Percentiles rank a stretch among this genome's conserved stretches.
These are phyloP conservation scores for Anthopleura sola DNA, from an alignment of 64 coral and sea anemone genomes.

Conservation along the genomic window DNA sequence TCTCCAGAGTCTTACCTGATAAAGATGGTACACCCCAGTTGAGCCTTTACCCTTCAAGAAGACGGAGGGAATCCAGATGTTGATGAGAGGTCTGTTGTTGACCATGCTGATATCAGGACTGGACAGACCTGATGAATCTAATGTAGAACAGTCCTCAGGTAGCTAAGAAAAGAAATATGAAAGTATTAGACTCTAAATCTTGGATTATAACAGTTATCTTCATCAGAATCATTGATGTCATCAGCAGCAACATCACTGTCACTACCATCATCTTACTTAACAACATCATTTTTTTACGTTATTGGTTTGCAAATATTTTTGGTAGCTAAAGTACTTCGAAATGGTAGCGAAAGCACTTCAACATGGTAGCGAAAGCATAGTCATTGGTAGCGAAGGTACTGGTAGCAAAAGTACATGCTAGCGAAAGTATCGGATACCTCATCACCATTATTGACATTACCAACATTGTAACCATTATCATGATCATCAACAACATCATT, in stretches of 20 bases:
- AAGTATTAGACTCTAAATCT: neutral
- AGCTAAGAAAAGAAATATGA: slow-evolving; percentile 46
- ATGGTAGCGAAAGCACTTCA: too few species aligned
- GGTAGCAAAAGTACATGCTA: too few species aligned
- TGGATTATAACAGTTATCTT: too few species aligned
- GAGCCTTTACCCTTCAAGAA: slow-evolving; percentile 73
- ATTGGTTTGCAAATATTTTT: too few species aligned
- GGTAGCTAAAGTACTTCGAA: too few species aligned
- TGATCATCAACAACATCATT: neutral
- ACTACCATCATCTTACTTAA: too few species aligned
- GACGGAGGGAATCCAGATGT: slow-evolving; percentile 95
- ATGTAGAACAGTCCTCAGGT: slow-evolving; percentile 58
- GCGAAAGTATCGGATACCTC: too few species aligned
- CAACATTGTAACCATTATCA: neutral
- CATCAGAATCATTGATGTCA: neutral
- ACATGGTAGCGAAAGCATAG: too few species aligned
- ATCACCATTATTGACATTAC: neutral
- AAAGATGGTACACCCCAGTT: slow-evolving; percentile 70
- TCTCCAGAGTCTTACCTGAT: slow-evolving; percentile 87
- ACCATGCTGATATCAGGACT: slow-evolving; percentile 7
- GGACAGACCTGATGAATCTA: slow-evolving; percentile 64
- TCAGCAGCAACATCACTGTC: neutral
- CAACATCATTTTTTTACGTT: too few species aligned
- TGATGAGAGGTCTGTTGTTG: slow-evolving; percentile 84
- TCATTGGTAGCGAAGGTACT: too few species aligned